Base-by-base conservation (phyloP, 92 coral and sea anemone species). In the Isaurus tuberculatus region DNA sequence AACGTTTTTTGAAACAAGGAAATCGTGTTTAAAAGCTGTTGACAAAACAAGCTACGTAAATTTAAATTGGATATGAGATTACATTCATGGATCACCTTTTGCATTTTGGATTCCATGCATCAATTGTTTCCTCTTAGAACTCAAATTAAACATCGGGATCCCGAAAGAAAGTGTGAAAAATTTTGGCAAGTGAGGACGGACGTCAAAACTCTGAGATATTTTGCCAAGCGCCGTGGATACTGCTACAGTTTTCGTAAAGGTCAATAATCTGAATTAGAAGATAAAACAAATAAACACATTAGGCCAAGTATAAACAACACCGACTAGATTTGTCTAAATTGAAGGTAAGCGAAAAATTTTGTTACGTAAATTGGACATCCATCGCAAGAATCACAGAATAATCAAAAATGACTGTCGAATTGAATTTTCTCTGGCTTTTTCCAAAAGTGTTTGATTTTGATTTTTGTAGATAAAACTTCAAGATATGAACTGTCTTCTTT, bases 201-300 rank as follows among this genome's bases (percentile, higher is more conserved):
- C 31, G 75, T 70, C 53, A 70, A 37, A 72, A 72, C 25, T 6
- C 11, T 29, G 73, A 33, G 34, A 68, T n/a, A 33, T 5, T 19
- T 32, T 68, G 13, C 44, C 73, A 68, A 22, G 40, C 25, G 16
- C 34, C 13, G 27, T 33, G 55, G 53, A 30, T 10, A 70, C 27
- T 37, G 30, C 28, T 37, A 25, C 37, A 43, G 7, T 40, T 37
- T 19, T 4, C 25, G 19, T 36, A 22, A 70, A 23, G 55, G 49
- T 70, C 75, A 37, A 23, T 44, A 72, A 43, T 42, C n/a, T 44
- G 60, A 42, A 25, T 72, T 25, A 16, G 58, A 72, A 72, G 78
- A 44, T 14, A 77, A 74, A 77, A 77, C 82, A 57, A 77, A 77
- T 57, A 77, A 77, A 77, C 82, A 77, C 30, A 77, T 77, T 77